Base-by-base conservation (phyloP, 2,888 invertebrate genomes). In the Schrankia costaestrigalis region DNA sequence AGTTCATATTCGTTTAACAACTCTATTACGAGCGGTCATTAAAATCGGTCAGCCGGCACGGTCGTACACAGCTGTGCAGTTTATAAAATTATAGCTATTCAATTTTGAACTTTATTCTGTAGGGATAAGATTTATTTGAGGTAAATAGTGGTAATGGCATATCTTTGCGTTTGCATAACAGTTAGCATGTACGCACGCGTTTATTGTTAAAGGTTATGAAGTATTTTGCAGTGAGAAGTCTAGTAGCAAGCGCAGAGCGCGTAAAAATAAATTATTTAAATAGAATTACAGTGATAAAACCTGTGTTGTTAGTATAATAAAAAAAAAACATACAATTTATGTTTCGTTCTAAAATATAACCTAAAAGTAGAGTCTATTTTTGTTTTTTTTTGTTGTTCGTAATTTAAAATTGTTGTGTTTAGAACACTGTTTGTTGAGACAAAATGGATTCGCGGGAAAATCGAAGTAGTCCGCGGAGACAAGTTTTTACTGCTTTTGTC, bases 401-500 rank as follows among this genome's bases (percentile, higher is more conserved):
- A n/a, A n/a, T n/a, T n/a, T n/a, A n/a, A n/a, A n/a, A n/a, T n/a
- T n/a, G n/a, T n/a, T n/a, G 31, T n/a, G 43, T 56, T 46, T 13
- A 21, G 35, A 37, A 31, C 41, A 31, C 35, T 33, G 11, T 30
- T 34, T 29, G 17, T 38, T 41, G 42, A 38, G 55, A 37, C 49
- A 57, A 48, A 21, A 78, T 77, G 78, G 65, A 77, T 30, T 40
- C 33, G 25, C 33, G 28, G 23, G 58, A 61, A 49, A 59, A 56
- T 10, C 57, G 56, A 49, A 63, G 62, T 32, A 71, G 56, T 41
- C 65, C 76, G 4, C 46, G 49, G 12, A 66, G 56, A 26, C 80
- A 80, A 55, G 69, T 80, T 45, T 46, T 78, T 8, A 77, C 80
- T 5, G 78, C 80, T 22, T 46, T 80, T 9, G 47, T 69, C n/a